Base-by-base conservation (phyloP, 2,888 invertebrate genomes). In the Melanostoma scalare region DNA sequence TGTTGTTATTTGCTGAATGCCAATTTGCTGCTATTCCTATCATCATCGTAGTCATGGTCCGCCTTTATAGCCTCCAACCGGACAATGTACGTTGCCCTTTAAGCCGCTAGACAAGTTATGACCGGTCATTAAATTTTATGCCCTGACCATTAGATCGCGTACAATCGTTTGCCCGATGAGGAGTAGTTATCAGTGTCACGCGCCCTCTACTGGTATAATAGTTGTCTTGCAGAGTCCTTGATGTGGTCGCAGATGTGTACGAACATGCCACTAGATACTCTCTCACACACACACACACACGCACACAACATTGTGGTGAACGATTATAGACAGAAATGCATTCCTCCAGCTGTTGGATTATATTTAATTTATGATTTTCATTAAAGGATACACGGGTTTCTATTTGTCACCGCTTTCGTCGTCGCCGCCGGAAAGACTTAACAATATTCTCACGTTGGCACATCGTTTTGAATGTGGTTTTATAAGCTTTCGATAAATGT, bases 61-160 rank as follows among this genome's bases (percentile, higher is more conserved):
- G 72, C 72, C 77, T 82, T 77, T 82, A 82, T 73, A 53, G 40
- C 36, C 20, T 20, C 20, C 46, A 63, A 10, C 10, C 30, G 30
- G 33, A 38, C 72, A 61, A 73, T 82, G 77, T 68, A 58, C 48
- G 68, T 53, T 67, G 74, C 79, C 79, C 84, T 79, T 71, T 84
- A 84, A 84, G 84, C 79, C 65, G 74, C 79, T 84, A 84, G 84
- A 84, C 84, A 72, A 84, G 84, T 84, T 84, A 84, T 75, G 84
- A 84, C 65, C 79, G 56, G 84, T 71, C 84, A 84, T 84, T 84
- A 84, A 84, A 84, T 84, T 84, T 84, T 79, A 84, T 84, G 30
- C 60, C 48, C 55, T 10, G 40, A 79, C 74, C 79, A 84, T 84
- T 84, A 79, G 84, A 84, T 79, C 84, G 84, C 77, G 81, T 67